Evolutionary conservation across 2,797 vertebrate species (phyloP).

Genomic region (Tympanoctomys barrerae): DNA sequence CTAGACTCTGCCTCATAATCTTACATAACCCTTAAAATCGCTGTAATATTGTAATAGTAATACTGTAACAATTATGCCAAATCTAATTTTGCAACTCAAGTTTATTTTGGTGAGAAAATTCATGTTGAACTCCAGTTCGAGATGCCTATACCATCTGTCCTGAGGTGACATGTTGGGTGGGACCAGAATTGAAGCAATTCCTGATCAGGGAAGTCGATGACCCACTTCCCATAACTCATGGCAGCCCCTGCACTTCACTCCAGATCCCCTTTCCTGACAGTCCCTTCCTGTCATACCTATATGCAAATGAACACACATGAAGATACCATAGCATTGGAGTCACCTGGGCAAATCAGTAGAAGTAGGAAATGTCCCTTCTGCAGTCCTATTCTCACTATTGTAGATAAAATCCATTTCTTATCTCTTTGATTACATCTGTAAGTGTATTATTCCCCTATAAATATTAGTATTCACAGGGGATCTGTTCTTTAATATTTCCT

Average conservation of each 20-base stretch:
- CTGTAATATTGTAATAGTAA: background rate
- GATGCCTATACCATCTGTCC: background rate
- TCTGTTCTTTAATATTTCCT: background rate
- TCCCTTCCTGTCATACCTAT: background rate
- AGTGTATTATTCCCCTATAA: conserved; percentile 15
- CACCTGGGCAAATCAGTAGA: background rate
- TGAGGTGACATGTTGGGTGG: background rate
- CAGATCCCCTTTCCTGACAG: background rate
- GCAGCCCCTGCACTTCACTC: background rate
- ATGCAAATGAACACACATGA: background rate
- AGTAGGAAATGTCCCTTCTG: background rate
- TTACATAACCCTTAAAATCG: background rate
- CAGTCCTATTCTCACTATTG: background rate
- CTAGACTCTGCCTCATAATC: background rate
- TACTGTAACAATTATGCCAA: background rate
- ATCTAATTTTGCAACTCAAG: background rate
- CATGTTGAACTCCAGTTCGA: background rate
- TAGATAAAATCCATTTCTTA: conserved; percentile 16
- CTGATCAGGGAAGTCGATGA: background rate
- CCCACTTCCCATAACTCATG: background rate
- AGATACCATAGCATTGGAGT: background rate
- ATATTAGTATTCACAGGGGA: background rate
- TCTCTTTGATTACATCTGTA: background rate
- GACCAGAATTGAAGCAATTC: background rate
- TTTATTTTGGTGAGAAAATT: conserved; percentile 13